phyloP scores from a whole-genome alignment of 2,797 vertebrate species.

The Enteromius trimaculatus region DNA sequence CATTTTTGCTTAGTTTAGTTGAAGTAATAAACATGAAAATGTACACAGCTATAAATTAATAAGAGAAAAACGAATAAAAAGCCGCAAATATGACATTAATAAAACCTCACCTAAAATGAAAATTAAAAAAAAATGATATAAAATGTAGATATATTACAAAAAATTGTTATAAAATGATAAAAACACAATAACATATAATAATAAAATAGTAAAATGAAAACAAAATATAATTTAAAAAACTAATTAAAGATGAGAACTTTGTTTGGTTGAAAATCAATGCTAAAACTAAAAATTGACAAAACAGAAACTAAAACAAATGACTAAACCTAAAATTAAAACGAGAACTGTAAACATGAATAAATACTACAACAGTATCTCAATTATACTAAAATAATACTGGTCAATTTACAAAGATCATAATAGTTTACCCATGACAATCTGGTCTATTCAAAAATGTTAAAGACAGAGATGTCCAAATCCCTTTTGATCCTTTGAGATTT shows the following conservation, averaged over 20 bases:
- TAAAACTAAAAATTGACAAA: not conserved
- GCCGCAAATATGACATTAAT: not conserved
- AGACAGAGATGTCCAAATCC: too few species aligned
- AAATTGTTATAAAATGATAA: not conserved
- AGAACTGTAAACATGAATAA: not conserved
- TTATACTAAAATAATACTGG: not conserved
- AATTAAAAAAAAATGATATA: not conserved
- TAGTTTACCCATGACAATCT: not conserved
- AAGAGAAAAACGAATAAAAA: not conserved
- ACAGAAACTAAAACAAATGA: not conserved
- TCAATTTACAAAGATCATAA: constrained; percentile 15
- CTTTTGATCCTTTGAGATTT: too few species aligned
- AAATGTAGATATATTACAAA: not conserved
- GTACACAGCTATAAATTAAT: not conserved
- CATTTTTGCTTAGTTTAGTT: not conserved
- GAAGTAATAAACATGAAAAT: not conserved
- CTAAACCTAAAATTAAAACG: not conserved
- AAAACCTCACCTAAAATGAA: not conserved
- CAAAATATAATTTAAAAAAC: not conserved
- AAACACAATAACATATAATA: not conserved
- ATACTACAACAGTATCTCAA: not conserved
- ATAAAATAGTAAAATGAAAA: not conserved
- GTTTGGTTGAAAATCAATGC: not conserved
- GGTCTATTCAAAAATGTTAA: not conserved
- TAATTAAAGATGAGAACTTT: not conserved